Conservation (phyloP, 2,888 invertebrate species). For the Epinotia bilunana region DNA sequence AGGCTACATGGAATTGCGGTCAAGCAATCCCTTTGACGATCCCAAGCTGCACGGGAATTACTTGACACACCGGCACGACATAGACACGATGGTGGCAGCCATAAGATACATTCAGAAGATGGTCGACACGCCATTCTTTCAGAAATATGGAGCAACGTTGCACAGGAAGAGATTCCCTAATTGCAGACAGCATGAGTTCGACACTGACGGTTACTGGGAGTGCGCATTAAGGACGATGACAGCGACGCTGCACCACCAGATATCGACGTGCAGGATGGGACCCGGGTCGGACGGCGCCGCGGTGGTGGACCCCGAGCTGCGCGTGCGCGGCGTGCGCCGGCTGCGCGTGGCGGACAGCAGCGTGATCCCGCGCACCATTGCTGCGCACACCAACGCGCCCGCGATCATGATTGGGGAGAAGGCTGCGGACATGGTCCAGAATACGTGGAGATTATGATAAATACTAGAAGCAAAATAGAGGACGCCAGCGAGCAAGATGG, state of each 20-base stretch:
- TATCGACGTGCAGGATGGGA: constrained; percentile 89
- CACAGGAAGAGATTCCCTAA: constrained; percentile 82
- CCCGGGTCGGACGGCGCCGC: constrained; percentile 82
- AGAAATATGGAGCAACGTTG: constrained; percentile 84
- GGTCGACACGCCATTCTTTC: constrained; percentile 84
- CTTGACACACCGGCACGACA: constrained; percentile 85
- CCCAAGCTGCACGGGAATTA: constrained; percentile 90
- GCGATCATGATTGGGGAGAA: constrained; percentile 90
- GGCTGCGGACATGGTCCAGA: constrained; percentile 86
- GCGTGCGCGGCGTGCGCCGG: constrained; percentile 85
- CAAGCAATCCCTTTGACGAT: constrained; percentile 86
- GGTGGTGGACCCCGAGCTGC: constrained; percentile 86
- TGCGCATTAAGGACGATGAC: constrained; percentile 85
- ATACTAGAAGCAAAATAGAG: no score
- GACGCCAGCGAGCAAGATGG: no score
- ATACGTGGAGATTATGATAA: constrained; percentile 72
- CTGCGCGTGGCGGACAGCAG: constrained; percentile 88
- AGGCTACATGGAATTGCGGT: constrained; percentile 86
- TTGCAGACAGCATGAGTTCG: constrained; percentile 80
- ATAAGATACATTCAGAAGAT: constrained; percentile 83
- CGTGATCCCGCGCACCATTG: constrained; percentile 87
- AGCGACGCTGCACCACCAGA: constrained; percentile 87
- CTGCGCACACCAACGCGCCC: constrained; percentile 87
- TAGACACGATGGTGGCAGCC: constrained; percentile 84
- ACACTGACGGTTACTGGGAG: constrained; percentile 87